phyloP scores from a whole-genome alignment of 2,888 invertebrate species.

The Drosophila anceps region DNA sequence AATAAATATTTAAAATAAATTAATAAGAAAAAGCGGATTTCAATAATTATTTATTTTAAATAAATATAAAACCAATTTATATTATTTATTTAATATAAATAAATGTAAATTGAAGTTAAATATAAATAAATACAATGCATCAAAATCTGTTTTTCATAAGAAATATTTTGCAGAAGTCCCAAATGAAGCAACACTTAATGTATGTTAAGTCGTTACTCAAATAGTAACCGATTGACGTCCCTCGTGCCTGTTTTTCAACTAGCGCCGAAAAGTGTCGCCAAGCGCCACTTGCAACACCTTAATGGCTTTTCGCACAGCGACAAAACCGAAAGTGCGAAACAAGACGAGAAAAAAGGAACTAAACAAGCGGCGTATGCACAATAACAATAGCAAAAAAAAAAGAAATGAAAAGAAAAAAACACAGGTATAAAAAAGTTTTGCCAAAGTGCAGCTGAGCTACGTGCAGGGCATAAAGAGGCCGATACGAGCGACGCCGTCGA shows the following conservation, averaged over 20 bases:
- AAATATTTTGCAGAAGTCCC: too few relatives aligned
- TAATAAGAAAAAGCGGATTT: too few relatives aligned
- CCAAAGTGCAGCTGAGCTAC: constrained; percentile 54
- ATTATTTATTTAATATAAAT: too few relatives aligned
- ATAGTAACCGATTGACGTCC: constrained; percentile 23
- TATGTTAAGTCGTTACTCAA: constrained; percentile 16
- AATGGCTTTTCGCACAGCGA: constrained; percentile 40
- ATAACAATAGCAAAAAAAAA: constrained; percentile 27
- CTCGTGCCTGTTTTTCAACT: not conserved
- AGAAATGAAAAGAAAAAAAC: not conserved
- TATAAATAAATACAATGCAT: too few relatives aligned
- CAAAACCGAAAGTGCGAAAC: constrained; percentile 31
- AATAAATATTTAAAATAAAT: too few relatives aligned
- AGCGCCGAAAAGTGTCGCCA: constrained; percentile 27
- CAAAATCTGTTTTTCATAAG: too few relatives aligned
- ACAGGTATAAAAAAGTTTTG: constrained; percentile 35
- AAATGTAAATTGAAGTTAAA: too few relatives aligned
- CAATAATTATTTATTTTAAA: too few relatives aligned
- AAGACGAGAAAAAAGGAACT: not conserved
- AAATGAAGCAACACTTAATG: not conserved
- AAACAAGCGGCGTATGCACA: constrained; percentile 42
- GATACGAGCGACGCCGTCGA: constrained; percentile 6
- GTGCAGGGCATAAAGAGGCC: constrained; percentile 60
- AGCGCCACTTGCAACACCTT: constrained; percentile 47
- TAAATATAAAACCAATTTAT: too few relatives aligned